Conservation (phyloP, 2,888 invertebrate species). For the Trachelus iudaicus region DNA sequence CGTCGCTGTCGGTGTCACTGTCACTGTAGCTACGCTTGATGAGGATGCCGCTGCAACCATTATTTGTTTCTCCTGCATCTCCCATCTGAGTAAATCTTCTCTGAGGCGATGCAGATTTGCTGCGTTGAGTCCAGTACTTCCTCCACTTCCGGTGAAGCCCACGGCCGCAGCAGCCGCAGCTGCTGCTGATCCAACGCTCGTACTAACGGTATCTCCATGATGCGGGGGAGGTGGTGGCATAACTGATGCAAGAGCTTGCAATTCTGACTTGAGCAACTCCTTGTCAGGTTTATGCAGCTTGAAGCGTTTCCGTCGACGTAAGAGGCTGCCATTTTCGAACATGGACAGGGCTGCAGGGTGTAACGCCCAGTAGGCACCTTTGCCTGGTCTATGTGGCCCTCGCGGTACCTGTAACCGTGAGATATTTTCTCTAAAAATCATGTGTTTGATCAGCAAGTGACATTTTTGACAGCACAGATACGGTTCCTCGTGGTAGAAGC, state of each 20-base stretch:
- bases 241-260: constrained; percentile 60
- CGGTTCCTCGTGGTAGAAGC: too few species aligned
- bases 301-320: constrained; percentile 83
- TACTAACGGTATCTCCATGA: constrained; percentile 36
- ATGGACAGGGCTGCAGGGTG: constrained; percentile 84
- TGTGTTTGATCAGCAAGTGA: background rate
- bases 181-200: constrained; percentile 27
- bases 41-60: constrained; percentile 50
- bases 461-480: too few species aligned
- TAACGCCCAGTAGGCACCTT: constrained; percentile 88
- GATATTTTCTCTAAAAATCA: background rate
- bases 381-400: constrained; percentile 81
- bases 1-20: background rate
- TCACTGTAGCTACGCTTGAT: constrained; percentile 43
- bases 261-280: constrained; percentile 67
- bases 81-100: constrained; percentile 61
- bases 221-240: constrained; percentile 53
- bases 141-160: constrained; percentile 52
- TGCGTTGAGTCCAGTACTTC: constrained; percentile 50
- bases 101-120: constrained; percentile 60
- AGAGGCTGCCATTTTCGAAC: constrained; percentile 89
- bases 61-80: constrained; percentile 61
- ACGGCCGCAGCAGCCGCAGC: constrained; percentile 13
- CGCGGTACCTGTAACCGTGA: constrained; percentile 72
- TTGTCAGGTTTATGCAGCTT: constrained; percentile 82